phyloP scores from a whole-genome alignment of 2,797 vertebrate species.

The Lepilemur ruficaudatus region DNA sequence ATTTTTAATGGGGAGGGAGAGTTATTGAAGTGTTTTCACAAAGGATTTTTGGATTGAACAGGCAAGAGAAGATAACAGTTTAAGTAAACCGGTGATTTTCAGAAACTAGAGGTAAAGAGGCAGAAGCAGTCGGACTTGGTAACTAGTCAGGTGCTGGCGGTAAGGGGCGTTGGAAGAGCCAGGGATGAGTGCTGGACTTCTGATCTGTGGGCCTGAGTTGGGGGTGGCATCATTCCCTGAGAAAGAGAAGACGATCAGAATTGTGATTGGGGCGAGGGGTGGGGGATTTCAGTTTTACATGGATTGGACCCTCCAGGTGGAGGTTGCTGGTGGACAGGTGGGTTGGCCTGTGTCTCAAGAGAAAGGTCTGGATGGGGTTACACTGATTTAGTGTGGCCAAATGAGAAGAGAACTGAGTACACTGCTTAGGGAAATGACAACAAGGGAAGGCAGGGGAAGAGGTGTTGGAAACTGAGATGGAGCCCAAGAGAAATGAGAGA shows the following conservation, averaged over 20 bases:
- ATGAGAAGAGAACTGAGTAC: background rate
- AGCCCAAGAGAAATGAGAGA: background rate
- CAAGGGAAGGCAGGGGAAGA: background rate
- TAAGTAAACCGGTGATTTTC: background rate
- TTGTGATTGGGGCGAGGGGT: background rate
- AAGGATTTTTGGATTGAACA: background rate
- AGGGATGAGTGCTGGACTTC: background rate
- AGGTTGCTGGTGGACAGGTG: background rate
- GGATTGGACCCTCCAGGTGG: background rate
- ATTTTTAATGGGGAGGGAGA: background rate
- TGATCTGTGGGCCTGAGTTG: background rate
- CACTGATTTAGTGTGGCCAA: background rate
- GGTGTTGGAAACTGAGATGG: background rate
- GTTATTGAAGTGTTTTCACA: background rate
- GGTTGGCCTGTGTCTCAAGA: background rate
- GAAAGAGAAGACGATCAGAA: background rate
- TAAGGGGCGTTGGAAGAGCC: background rate
- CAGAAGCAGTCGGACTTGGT: background rate
- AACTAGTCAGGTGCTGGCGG: background rate
- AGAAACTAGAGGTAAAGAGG: background rate
- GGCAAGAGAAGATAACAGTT: background rate
- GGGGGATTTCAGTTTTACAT: background rate
- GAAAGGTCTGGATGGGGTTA: background rate
- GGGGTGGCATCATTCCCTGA: background rate
- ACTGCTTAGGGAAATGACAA: background rate